phyloP scores from a whole-genome alignment of 2,888 invertebrate species.

The Esperia sulphurella region DNA sequence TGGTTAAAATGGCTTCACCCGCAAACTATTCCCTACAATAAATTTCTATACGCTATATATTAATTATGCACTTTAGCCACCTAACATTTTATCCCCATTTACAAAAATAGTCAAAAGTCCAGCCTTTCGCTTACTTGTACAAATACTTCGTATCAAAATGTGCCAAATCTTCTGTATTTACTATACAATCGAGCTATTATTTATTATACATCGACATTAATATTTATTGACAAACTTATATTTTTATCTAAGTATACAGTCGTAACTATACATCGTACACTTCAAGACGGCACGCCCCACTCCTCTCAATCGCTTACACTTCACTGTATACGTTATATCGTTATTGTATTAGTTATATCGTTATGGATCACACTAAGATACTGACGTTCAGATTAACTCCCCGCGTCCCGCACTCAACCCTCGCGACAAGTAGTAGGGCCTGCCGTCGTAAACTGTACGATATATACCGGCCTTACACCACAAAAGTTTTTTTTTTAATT shows the following conservation, averaged over 20 bases:
- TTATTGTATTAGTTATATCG: too few species aligned
- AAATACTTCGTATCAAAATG: slow-evolving; percentile 62
- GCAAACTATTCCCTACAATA: slow-evolving; percentile 2
- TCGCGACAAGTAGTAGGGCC: too few species aligned
- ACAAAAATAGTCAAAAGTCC: slow-evolving; percentile 63
- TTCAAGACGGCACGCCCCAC: too few species aligned
- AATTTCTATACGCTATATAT: slow-evolving; percentile 28
- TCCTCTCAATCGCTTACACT: too few species aligned
- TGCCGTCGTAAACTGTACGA: too few species aligned
- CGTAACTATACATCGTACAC: too few species aligned
- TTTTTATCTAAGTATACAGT: not conserved
- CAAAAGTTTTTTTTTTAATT: too few species aligned
- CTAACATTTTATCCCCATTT: slow-evolving; percentile 58
- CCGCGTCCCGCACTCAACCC: too few species aligned
- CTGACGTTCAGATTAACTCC: too few species aligned
- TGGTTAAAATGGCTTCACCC: not conserved
- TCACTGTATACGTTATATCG: too few species aligned
- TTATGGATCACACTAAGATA: too few species aligned
- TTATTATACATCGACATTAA: slow-evolving; percentile 19
- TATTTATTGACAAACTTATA: slow-evolving; percentile 25
- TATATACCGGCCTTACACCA: too few species aligned
- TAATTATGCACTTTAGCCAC: slow-evolving; percentile 66
- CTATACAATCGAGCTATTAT: slow-evolving; percentile 32
- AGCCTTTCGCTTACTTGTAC: slow-evolving; percentile 43
- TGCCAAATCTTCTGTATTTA: slow-evolving; percentile 36